phyloP scores from a whole-genome alignment of 2,888 invertebrate species.

The Gisinianus flammeolus region DNA sequence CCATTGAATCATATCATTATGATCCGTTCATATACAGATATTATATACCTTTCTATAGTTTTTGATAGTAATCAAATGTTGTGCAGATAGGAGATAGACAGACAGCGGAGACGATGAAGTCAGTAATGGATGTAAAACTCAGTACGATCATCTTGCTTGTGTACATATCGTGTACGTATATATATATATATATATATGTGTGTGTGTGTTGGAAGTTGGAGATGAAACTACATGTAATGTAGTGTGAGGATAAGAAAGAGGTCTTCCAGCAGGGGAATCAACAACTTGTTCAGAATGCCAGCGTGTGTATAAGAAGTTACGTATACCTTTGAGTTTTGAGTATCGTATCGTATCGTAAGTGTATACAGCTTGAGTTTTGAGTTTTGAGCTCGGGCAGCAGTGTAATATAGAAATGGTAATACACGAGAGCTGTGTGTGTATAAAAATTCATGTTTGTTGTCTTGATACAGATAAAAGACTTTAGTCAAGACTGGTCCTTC shows the following conservation, averaged over 20 bases:
- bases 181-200: no score
- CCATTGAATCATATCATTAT: background rate
- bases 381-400: background rate
- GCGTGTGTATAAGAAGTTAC: background rate
- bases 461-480: slow-evolving; percentile 12
- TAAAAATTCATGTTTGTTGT: background rate
- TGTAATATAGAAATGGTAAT: background rate
- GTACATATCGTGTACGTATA: background rate
- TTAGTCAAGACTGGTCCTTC: slow-evolving; percentile 1
- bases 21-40: background rate
- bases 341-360: background rate
- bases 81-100: background rate
- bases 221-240: background rate
- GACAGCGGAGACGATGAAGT: background rate
- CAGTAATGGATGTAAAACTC: background rate
- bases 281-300: background rate
- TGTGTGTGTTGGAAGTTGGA: background rate
- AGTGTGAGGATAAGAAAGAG: background rate
- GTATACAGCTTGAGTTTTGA: background rate
- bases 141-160: background rate
- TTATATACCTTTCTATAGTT: background rate
- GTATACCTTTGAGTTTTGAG: background rate
- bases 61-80: background rate
- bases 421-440: background rate
- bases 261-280: background rate